Evolutionary conservation across 1,140 invertebrate species (phyloP).

Genomic region (Lasaia peninsularis): DNA sequence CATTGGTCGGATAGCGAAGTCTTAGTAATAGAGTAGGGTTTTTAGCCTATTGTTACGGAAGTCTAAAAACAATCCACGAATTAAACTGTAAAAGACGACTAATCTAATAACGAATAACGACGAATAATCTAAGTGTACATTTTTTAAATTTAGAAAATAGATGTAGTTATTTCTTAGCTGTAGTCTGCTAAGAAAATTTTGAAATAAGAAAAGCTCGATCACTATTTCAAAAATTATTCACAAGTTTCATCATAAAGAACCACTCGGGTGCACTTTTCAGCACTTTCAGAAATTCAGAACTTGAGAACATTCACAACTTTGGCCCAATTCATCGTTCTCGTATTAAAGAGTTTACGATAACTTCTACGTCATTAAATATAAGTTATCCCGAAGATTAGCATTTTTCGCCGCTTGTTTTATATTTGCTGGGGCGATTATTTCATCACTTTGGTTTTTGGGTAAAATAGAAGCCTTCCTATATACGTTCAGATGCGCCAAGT

Average conservation of each 20-base stretch:
- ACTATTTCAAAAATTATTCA: background rate
- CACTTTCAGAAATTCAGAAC: conserved; percentile 5
- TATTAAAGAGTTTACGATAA: conserved; percentile 12
- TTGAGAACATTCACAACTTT: conserved; percentile 7
- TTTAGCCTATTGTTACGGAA: too few relatives aligned
- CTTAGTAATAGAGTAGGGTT: too few relatives aligned
- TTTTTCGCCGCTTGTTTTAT: conserved; percentile 7
- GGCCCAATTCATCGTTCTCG: conserved; percentile 11
- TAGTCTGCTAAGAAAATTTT: too few relatives aligned
- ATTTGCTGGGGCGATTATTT: background rate
- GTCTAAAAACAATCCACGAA: too few relatives aligned
- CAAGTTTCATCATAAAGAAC: conserved; percentile 6
- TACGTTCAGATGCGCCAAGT: background rate
- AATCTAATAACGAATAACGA: too few relatives aligned
- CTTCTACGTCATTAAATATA: conserved; percentile 8
- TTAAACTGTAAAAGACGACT: too few relatives aligned
- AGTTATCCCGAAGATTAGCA: conserved; percentile 12
- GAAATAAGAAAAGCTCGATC: conserved; percentile 1
- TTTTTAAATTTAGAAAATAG: too few relatives aligned
- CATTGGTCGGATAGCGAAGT: too few relatives aligned
- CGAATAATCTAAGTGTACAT: too few relatives aligned
- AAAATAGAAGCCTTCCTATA: background rate
- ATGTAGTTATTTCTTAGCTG: too few relatives aligned
- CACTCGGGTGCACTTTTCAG: conserved; percentile 10
- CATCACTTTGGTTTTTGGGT: background rate